Evolutionary conservation across 2,797 vertebrate species (phyloP).

Genomic region (Alexandromys oeconomus): DNA sequence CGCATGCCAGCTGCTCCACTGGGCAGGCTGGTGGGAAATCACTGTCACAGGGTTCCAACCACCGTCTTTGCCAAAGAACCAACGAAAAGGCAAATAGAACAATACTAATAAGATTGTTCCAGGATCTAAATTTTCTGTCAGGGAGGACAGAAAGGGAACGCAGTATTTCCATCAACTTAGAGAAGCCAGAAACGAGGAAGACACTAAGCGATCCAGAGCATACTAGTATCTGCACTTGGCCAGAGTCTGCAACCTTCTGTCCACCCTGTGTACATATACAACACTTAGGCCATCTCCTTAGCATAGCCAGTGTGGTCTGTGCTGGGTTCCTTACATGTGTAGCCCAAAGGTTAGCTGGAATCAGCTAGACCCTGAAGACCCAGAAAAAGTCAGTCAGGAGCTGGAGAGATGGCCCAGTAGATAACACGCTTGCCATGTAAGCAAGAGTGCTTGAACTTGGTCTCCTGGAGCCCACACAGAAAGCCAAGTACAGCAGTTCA

Average conservation of each 20-base stretch:
- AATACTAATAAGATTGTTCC: not conserved
- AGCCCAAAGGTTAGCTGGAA: not conserved
- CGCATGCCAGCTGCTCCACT: not conserved
- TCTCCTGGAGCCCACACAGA: not conserved
- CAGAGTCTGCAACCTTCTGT: not conserved
- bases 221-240: not conserved
- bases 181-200: not conserved
- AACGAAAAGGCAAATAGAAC: constrained; percentile 12
- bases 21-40: not conserved
- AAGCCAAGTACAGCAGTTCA: not conserved
- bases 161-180: not conserved
- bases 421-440: not conserved
- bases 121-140: not conserved
- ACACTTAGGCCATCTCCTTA: not conserved
- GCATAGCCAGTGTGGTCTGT: not conserved
- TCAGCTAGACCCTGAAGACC: not conserved
- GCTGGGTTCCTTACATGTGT: not conserved
- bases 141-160: not conserved
- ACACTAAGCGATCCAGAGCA: not conserved
- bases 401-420: not conserved
- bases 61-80: not conserved
- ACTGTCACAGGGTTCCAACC: not conserved
- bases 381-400: not conserved
- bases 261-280: not conserved
- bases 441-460: not conserved